Percentiles rank a stretch among this genome's conserved stretches.
Conservation (phyloP, 2,888 invertebrate genomes). For the Selenia dentaria region DNA sequence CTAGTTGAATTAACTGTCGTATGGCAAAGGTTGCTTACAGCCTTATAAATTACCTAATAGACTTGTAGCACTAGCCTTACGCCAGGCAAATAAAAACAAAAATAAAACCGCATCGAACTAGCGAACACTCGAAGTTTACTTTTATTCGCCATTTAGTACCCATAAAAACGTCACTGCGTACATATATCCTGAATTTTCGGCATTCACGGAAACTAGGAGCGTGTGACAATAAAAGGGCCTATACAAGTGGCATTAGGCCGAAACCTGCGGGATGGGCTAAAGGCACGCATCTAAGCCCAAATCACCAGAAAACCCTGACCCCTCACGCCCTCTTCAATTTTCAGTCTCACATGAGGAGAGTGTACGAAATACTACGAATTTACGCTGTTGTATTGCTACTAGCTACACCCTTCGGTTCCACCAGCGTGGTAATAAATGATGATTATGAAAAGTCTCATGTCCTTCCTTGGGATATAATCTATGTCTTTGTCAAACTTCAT, state of each 20-base stretch:
- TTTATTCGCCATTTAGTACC: conserved; percentile 71
- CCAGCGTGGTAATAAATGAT: no score
- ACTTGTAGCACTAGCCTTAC: conserved; percentile 31
- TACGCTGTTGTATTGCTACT: no score
- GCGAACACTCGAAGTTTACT: conserved; percentile 69
- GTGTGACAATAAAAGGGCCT: conserved; percentile 79
- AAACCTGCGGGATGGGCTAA: conserved; percentile 65
- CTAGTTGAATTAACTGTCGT: no score
- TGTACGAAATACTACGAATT: no score
- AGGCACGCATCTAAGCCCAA: conserved; percentile 65
- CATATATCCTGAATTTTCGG: conserved; percentile 71
- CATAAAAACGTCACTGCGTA: conserved; percentile 74
- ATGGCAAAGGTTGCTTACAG: conserved; percentile 1
- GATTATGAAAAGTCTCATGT: no score
- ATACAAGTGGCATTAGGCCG: conserved; percentile 79
- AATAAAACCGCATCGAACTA: conserved; percentile 62
- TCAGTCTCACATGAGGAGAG: not conserved
- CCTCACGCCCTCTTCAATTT: conserved; percentile 35
- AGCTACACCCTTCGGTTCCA: no score
- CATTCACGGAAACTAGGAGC: conserved; percentile 67
- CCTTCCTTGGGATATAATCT: no score
- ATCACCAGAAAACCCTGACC: conserved; percentile 47
- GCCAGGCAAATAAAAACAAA: conserved; percentile 45
- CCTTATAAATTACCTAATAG: conserved; percentile 26
- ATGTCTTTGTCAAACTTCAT: no score